A percentile compares a stretch with the other conserved stretches of the same genome.
Evolutionary conservation across 2,113 vertebrate genomes (phyloP).

Genomic region (Muntiacus reevesi): DNA sequence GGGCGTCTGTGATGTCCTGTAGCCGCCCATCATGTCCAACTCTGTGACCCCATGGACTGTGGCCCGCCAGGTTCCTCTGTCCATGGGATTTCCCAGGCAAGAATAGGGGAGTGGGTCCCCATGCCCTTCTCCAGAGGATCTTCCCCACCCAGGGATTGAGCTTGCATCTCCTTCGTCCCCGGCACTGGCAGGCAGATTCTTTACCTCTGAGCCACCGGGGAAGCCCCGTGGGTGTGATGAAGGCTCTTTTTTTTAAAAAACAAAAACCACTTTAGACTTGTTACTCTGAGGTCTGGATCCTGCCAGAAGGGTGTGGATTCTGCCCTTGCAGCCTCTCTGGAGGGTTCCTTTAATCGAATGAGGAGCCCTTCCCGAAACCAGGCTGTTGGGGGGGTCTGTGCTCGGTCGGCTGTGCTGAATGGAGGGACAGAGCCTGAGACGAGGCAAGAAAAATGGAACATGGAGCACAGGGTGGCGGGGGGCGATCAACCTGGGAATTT

Average conservation of each 20-base stretch:
- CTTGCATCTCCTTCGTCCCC: background rate
- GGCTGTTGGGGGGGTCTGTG: too few species aligned
- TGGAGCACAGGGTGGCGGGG: accelerated
- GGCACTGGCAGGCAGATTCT: background rate
- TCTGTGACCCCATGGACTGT: background rate
- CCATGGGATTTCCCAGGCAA: background rate
- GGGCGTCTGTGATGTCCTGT: background rate
- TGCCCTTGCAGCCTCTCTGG: accelerated
- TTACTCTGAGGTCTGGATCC: background rate
- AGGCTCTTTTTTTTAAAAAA: background rate
- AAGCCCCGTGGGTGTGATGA: accelerated
- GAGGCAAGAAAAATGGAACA: accelerated
- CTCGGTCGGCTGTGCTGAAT: background rate
- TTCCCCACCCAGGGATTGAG: background rate
- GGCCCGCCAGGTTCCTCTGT: background rate
- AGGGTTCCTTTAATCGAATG: background rate
- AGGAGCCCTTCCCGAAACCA: background rate
- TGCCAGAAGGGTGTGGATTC: background rate
- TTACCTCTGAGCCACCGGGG: accelerated
- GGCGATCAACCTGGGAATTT: background rate
- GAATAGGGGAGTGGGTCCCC: background rate
- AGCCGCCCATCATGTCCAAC: background rate
- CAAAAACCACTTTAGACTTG: background rate
- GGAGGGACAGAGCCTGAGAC: background rate
- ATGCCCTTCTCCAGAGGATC: background rate